Conservation (phyloP, 1,140 invertebrate species). For the Drosophila pallidifrons region DNA sequence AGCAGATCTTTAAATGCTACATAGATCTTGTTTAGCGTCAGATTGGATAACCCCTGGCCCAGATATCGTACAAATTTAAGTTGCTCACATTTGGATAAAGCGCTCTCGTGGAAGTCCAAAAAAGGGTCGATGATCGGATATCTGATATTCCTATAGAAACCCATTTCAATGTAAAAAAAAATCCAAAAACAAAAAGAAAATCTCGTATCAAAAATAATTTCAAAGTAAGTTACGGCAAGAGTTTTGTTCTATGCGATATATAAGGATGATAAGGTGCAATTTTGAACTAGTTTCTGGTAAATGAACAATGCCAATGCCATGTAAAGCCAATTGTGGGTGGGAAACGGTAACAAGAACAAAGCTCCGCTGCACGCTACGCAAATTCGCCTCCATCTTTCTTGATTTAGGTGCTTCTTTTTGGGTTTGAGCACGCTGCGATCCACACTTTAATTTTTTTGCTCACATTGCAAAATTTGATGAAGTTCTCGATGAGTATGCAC, state of each 20-base stretch:
- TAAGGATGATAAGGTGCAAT: slow-evolving; percentile 65
- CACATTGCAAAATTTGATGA: slow-evolving; percentile 85
- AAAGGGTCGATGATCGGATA: slow-evolving; percentile 85
- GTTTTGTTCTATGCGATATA: slow-evolving; percentile 69
- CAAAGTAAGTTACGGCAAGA: slow-evolving; percentile 48
- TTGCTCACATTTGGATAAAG: slow-evolving; percentile 84
- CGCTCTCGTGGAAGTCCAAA: slow-evolving; percentile 85
- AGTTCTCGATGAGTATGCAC: slow-evolving; percentile 85
- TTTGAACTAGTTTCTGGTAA: slow-evolving; percentile 41
- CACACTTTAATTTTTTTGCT: slow-evolving; percentile 63
- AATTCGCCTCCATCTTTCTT: slow-evolving; percentile 20
- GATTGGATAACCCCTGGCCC: slow-evolving; percentile 84
- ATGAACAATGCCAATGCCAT: slow-evolving; percentile 54
- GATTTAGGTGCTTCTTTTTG: slow-evolving; percentile 1
- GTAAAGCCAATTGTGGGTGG: slow-evolving; percentile 37
- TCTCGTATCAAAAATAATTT: slow-evolving; percentile 20
- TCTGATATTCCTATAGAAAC: slow-evolving; percentile 81
- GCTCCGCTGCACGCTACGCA: slow-evolving; percentile 56
- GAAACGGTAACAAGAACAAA: slow-evolving; percentile 63
- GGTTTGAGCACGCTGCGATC: slow-evolving; percentile 43
- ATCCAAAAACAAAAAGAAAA: slow-evolving; percentile 15
- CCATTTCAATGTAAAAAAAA: neutral
- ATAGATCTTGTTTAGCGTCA: slow-evolving; percentile 84
- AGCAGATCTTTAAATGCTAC: slow-evolving; percentile 80
- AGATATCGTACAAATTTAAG: slow-evolving; percentile 85